Evolutionary conservation across 1,140 invertebrate species (phyloP), one percentile per base, ranked within the genome.

Genomic region (Tetramorium parvispinum): DNA sequence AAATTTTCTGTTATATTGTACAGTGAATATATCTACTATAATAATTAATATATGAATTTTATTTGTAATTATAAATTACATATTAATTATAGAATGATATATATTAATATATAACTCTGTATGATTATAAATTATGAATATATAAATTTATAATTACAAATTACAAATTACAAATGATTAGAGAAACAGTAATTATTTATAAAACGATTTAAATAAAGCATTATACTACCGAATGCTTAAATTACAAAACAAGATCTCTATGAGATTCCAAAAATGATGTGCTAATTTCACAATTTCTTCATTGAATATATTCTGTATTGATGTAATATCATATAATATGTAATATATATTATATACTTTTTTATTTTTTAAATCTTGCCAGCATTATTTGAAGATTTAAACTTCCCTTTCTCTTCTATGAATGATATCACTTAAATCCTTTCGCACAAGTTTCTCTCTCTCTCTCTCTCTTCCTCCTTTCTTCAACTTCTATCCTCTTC

Each of bases 61-160:
- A 65, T 53, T 46, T 13, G 11, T 21, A 40, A 81, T 81, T 13
- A 27, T 40, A 55, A 68, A 70, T 78, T 63, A 49, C 21, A 46
- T 24, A 65, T 37, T 66, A 43, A 76, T 76, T 43, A 76, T 43
- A 51, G 65, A 49, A 68, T 27, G 0, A 46, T 77, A n/a, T n/a
- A 78, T 49, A 65, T 68, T 79, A 68, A 79, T 66, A 51, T 79
- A 27, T 40, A 79, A 68, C 24, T 37, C 13, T 18, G 32, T 53
- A 32, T 32, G 27, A 81, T 81, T 81, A 53, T 68, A 81, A 16
- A 81, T 81, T 55, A 70, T 43, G 21, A 43, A 81, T 81, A 70
- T 81, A 16, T 70, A 70, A 79, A 66, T 79, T n/a, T 53, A n/a
- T 51, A 79, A 65, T 66, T 68, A 70, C n/a, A 24, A 55, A 40